Evolutionary conservation across 2,113 vertebrate species (phyloP), one percentile per base, ranked within the genome.

Genomic region (Indicator indicator): DNA sequence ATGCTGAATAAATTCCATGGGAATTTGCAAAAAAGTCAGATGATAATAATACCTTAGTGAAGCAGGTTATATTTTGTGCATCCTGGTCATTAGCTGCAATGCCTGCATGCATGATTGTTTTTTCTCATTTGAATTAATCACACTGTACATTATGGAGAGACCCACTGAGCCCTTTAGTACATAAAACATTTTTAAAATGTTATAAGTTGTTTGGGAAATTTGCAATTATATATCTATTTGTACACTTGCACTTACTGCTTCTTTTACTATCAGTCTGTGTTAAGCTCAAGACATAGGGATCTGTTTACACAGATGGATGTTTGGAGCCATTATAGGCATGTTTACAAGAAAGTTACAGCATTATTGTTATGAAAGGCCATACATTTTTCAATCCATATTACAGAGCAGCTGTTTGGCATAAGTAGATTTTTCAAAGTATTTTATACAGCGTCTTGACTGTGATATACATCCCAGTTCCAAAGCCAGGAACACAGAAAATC

Each of bases 61-160:
- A 74, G 70, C 52, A 94, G 55, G 90, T 63, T 19, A 63, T 86
- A 90, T 88, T 95, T 94, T 88, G 88, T 78, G 84, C 93, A 93
- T 71, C 86, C 78, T 91, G 82, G 46, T 97, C 79, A 42, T 96
- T 95, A 96, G 75, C 82, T 88, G 85, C 46, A 92, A 95, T 91
- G 82, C 69, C 91, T 93, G 72, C 76, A 90, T 95, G 88, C 91
- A 76, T 83, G 65, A 71, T 71, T 90, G 60, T 91, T 84, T 89
- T 71, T 84, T 62, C 86, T 93, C 84, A 91, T 92, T 95, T 85
- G 55, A 84, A 93, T 95, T 95, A 94, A 95, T 95, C 86, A 91
- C 76, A 63, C 54, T 56, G 40, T 59, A n/a, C 79, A 79, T 95
- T 95, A 96, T 24, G 52, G 90, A 87, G 50, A 84, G 60, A 84